These are phyloP conservation scores for Enteromius anoplus DNA, from an alignment of 2,797 vertebrate genomes.

Conservation along the genomic window DNA sequence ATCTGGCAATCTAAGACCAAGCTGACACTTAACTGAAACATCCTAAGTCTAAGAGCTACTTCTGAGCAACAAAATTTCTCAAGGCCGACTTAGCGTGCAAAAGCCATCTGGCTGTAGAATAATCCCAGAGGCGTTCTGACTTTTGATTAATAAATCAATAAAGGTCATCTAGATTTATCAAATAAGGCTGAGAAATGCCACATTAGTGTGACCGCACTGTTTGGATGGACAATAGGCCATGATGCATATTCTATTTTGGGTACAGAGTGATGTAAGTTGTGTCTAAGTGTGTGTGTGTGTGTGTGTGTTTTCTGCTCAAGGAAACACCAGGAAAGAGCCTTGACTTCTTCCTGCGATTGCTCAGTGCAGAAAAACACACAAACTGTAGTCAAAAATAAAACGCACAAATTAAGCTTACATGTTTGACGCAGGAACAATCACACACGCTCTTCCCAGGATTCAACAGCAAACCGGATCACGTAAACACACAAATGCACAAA, in stretches of 20 bases:
- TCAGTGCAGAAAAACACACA: conserved; percentile 22
- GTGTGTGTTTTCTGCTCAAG: conserved; percentile 28
- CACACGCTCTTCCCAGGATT: conserved; percentile 10
- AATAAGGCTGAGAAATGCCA: conserved; percentile 12
- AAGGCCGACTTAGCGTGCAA: background rate
- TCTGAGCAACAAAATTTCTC: background rate
- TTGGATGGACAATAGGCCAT: conserved; percentile 27
- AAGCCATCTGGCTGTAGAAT: background rate
- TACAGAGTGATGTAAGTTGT: conserved; percentile 28
- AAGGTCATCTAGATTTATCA: background rate
- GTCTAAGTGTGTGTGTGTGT: conserved; percentile 10
- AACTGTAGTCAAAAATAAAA: background rate
- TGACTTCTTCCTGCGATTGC: conserved; percentile 54
- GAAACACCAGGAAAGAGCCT: conserved; percentile 29
- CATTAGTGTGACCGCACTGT: conserved; percentile 5
- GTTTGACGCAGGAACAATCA: conserved; percentile 11
- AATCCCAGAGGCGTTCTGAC: background rate
- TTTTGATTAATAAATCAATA: background rate
- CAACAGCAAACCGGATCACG: background rate
- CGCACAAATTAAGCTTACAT: conserved; percentile 10
- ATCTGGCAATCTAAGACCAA: background rate
- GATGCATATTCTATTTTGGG: conserved; percentile 28
- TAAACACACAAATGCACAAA: background rate
- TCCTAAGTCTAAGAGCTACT: background rate
- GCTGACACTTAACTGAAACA: background rate